These are phyloP conservation scores for Zaprionus lineosus DNA, from an alignment of 2,888 invertebrate species.

Conservation along the genomic window DNA sequence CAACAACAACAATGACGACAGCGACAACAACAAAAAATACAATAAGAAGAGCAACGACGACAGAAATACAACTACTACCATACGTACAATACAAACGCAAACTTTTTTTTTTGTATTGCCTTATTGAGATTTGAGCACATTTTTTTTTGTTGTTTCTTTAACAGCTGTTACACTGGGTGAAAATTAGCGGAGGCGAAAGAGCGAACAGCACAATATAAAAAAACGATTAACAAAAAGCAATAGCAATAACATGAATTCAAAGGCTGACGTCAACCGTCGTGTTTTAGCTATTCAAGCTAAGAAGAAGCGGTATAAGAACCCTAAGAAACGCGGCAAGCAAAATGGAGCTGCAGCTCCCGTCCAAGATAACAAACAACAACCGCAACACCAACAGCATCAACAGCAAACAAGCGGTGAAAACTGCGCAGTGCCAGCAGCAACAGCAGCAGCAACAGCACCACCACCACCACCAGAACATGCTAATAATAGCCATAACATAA, in stretches of 20 bases:
- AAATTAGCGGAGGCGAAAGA: conserved; percentile 46
- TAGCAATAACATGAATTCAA: conserved; percentile 88
- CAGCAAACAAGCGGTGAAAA: conserved; percentile 18
- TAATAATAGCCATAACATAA: conserved; percentile 76
- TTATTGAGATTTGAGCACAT: conserved; percentile 68
- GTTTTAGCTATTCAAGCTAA: conserved; percentile 96
- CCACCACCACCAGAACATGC: conserved; percentile 75
- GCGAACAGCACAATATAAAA: conserved; percentile 25
- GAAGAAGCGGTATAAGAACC: conserved; percentile 94
- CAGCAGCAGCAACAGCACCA: conserved; percentile 28
- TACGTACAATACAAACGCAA: conserved; percentile 35
- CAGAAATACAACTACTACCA: conserved; percentile 10
- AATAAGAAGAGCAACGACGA: conserved; percentile 6
- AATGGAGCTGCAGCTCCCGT: conserved; percentile 80
- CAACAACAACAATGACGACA: neutral
- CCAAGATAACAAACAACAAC: conserved; percentile 49
- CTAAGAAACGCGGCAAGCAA: conserved; percentile 91
- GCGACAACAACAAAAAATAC: neutral
- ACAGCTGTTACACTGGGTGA: conserved; percentile 65
- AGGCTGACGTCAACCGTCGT: conserved; percentile 95
- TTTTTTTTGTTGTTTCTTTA: conserved; percentile 56
- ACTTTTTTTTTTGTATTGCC: conserved; percentile 48
- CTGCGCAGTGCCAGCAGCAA: conserved; percentile 17
- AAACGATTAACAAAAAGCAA: conserved; percentile 28
- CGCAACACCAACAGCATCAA: conserved; percentile 46